Evolutionary conservation across 2,888 invertebrate genomes (phyloP).

Genomic region (Camponotus fellah): DNA sequence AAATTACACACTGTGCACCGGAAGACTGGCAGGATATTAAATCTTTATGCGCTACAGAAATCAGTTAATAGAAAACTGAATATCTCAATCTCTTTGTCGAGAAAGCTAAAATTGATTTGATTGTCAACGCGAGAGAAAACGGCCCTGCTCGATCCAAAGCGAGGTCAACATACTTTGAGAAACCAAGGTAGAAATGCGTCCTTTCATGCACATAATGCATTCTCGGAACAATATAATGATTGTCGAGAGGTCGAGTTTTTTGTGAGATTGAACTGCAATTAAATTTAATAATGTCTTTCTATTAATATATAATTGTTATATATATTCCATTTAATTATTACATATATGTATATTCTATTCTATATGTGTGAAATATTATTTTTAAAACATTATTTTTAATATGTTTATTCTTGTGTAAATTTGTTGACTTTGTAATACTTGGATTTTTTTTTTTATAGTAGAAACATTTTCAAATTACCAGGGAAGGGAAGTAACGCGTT

Average conservation of each 20-base stretch:
- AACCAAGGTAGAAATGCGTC: constrained; percentile 16
- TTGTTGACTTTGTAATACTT: neutral
- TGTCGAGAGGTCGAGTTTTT: neutral
- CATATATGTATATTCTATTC: neutral
- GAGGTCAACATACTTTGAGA: constrained; percentile 34
- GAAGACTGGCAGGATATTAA: constrained; percentile 23
- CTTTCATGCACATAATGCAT: neutral
- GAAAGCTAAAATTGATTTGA: constrained; percentile 30
- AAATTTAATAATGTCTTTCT: neutral
- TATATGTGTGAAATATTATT: neutral
- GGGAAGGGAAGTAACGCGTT: too few relatives aligned
- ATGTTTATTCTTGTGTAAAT: neutral
- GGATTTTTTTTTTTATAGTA: neutral
- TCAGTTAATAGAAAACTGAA: constrained; percentile 2
- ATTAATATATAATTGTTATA: neutral
- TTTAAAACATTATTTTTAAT: neutral
- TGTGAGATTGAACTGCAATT: neutral
- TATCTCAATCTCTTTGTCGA: constrained; percentile 19
- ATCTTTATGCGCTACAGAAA: neutral
- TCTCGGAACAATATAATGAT: constrained; percentile 1
- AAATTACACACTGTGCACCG: neutral
- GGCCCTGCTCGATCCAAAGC: neutral
- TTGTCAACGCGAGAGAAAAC: neutral
- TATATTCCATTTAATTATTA: constrained; percentile 4
- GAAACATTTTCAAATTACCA: neutral